phyloP scores from a whole-genome alignment of 2,888 invertebrate species.

The Thecophora atra region DNA sequence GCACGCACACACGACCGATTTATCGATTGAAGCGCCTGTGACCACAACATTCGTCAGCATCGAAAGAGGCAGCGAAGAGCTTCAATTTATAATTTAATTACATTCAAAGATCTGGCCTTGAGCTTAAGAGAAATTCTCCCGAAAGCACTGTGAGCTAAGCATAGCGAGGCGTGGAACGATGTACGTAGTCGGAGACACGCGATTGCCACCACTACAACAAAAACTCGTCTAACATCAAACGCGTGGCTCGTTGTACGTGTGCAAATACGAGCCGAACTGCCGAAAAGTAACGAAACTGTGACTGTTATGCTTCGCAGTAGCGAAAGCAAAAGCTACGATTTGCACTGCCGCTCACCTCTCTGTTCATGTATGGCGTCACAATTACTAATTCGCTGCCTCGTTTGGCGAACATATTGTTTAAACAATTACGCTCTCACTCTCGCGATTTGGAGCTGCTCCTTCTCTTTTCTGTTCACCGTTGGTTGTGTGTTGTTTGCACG shows the following conservation, averaged over 20 bases:
- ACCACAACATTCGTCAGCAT: neutral
- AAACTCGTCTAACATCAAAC: neutral
- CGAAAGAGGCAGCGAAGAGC: too few species aligned
- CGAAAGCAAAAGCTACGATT: neutral
- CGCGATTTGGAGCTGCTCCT: neutral
- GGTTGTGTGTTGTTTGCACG: neutral
- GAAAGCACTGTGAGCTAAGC: neutral
- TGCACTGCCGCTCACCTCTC: too few species aligned
- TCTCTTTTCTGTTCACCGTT: neutral
- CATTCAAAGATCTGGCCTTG: neutral
- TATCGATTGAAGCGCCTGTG: slow-evolving; percentile 9
- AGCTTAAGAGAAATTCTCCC: neutral
- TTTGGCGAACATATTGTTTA: neutral
- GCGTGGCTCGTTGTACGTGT: slow-evolving; percentile 17
- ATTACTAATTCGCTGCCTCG: too few species aligned
- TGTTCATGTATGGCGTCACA: neutral
- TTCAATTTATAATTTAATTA: neutral
- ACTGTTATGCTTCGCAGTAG: neutral
- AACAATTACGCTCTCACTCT: slow-evolving; percentile 18
- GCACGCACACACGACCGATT: neutral
- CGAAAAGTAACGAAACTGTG: neutral
- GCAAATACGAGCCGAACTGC: slow-evolving; percentile 3
- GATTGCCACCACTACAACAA: neutral
- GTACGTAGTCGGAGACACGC: slow-evolving; percentile 3
- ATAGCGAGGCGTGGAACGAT: slow-evolving; percentile 1